A percentile compares a stretch with the other conserved stretches of the same genome.
These are phyloP conservation scores for Diarsia brunnea DNA, from an alignment of 2,888 invertebrate species.

Conservation along the genomic window DNA sequence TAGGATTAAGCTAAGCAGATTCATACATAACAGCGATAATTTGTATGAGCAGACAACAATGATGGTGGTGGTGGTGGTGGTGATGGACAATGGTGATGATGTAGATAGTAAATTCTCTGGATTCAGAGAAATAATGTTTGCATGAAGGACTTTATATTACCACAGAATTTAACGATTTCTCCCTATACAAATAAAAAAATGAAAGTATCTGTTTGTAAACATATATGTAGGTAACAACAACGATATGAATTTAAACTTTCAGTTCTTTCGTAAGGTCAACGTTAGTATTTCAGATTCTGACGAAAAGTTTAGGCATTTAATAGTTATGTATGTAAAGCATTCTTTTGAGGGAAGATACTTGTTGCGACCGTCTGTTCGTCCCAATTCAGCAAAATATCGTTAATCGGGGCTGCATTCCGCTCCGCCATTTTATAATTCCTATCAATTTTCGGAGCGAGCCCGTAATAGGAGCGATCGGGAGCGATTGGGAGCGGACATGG, in stretches of 20 bases:
- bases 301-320: too few relatives aligned
- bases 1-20: not conserved
- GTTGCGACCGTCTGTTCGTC: not conserved
- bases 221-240: not conserved
- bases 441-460: conserved; percentile 71
- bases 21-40: too few relatives aligned
- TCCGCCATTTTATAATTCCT: conserved; percentile 77
- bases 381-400: conserved; percentile 25
- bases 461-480: conserved; percentile 41
- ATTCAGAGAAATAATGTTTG: too few relatives aligned
- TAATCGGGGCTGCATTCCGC: conserved; percentile 65
- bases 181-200: not conserved
- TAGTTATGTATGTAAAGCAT: too few relatives aligned
- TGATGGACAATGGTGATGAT: too few relatives aligned
- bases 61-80: too few relatives aligned
- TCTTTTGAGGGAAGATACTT: not conserved
- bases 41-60: too few relatives aligned
- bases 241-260: not conserved
- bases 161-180: not conserved
- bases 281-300: not conserved
- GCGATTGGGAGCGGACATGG: conserved; percentile 37
- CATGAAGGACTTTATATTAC: too few relatives aligned
- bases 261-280: not conserved
- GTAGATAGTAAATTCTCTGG: too few relatives aligned
- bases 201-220: not conserved